Conservation (phyloP, 1,140 invertebrate genomes). For the Ips nitidus region DNA sequence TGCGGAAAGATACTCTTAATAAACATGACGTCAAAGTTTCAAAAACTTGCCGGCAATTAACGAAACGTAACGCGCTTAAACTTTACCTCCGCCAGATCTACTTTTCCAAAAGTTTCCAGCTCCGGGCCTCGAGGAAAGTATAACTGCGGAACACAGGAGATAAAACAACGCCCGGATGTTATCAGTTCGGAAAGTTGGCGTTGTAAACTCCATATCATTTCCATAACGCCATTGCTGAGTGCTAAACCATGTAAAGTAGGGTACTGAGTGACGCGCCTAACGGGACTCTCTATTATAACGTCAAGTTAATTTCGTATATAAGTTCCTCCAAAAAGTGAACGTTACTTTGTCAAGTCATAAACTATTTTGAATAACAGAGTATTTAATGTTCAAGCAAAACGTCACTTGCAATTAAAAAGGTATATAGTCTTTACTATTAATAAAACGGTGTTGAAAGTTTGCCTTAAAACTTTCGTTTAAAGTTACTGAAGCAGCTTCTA, state of each 20-base stretch:
- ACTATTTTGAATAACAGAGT: no score
- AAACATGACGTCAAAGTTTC: conserved; percentile 10
- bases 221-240: neutral
- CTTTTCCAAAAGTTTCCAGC: conserved; percentile 1
- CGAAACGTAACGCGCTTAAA: conserved; percentile 1
- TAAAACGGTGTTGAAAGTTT: no score
- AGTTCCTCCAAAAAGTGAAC: no score
- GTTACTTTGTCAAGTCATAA: no score
- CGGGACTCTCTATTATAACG: neutral
- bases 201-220: conserved; percentile 14
- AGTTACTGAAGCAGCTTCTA: no score
- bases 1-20: neutral
- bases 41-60: conserved; percentile 9
- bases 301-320: no score
- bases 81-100: conserved; percentile 7
- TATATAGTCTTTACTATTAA: no score
- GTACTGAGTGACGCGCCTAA: neutral
- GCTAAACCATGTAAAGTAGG: conserved; percentile 2
- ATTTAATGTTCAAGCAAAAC: no score
- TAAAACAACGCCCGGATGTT: conserved; percentile 12
- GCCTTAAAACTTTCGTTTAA: no score
- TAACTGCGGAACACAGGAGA: conserved; percentile 6
- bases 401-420: no score
- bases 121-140: conserved; percentile 12
- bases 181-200: conserved; percentile 11